A percentile compares a stretch with the other conserved stretches of the same genome.
Conservation (phyloP, 53 echinoderm and acorn worm species). For the Holothuria leucospilota region DNA sequence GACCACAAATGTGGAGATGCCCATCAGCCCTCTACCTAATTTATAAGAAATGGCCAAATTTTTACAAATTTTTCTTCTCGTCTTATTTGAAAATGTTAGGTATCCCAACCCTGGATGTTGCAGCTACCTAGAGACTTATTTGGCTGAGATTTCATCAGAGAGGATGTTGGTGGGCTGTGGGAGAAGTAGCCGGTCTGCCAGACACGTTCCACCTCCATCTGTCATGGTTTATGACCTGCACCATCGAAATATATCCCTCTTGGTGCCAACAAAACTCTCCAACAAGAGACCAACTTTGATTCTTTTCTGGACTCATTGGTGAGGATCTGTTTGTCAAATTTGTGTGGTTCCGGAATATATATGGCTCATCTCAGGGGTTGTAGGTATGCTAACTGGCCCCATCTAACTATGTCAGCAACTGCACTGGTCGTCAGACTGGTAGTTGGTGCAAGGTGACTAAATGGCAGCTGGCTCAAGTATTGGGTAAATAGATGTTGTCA, state of each 20-base stretch:
- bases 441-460: no score
- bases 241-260: conserved; percentile 68
- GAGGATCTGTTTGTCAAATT: neutral
- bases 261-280: conserved; percentile 87
- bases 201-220: conserved; percentile 84
- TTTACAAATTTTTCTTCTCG: neutral
- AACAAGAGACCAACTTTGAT: conserved; percentile 80
- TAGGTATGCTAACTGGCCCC: no score
- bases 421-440: neutral
- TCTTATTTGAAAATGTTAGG: conserved; percentile 34
- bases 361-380: neutral
- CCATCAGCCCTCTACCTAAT: no score
- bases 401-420: no score
- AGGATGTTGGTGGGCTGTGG: conserved; percentile 26
- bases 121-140: conserved; percentile 75
- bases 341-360: neutral
- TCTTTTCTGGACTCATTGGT: conserved; percentile 94
- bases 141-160: conserved; percentile 63
- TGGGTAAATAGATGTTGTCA: no score
- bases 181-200: neutral
- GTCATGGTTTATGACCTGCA: conserved; percentile 79
- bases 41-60: no score
- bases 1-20: no score
- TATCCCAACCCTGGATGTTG: conserved; percentile 78
- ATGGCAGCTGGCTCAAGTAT: no score